These are phyloP conservation scores for Allolobophora icterica DNA, from an alignment of 2,888 invertebrate species.

Conservation along the genomic window DNA sequence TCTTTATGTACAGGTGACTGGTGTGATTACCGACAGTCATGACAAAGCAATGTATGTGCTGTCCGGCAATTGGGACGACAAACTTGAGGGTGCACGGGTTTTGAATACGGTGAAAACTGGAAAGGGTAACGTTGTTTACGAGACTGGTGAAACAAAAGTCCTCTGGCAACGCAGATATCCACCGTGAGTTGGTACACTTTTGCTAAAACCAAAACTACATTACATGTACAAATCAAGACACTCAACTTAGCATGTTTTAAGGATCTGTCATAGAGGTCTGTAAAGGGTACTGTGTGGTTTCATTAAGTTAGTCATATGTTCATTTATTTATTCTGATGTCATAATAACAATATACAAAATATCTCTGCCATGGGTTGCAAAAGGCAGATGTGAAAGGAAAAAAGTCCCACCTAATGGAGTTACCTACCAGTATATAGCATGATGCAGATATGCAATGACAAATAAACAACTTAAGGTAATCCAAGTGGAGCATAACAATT, in stretches of 20 bases:
- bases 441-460: too few species aligned
- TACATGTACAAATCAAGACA: neutral
- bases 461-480: too few species aligned
- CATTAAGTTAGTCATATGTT: too few species aligned
- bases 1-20: conserved; percentile 72
- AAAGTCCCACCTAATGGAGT: too few species aligned
- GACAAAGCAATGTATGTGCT: conserved; percentile 73
- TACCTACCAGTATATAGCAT: too few species aligned
- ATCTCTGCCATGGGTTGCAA: too few species aligned
- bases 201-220: neutral
- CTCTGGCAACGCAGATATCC: conserved; percentile 87
- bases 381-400: too few species aligned
- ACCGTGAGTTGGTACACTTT: conserved; percentile 15
- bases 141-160: conserved; percentile 83
- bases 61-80: conserved; percentile 91
- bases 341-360: too few species aligned
- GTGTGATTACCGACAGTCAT: conserved; percentile 71
- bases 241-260: neutral
- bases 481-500: too few species aligned
- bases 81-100: conserved; percentile 92
- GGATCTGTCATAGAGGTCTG: neutral
- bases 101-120: conserved; percentile 68
- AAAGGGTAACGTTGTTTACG: conserved; percentile 77
- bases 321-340: too few species aligned
- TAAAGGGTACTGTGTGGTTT: neutral